These are phyloP conservation scores for Cerceris ruficornis DNA, from an alignment of 2,888 invertebrate species.

Conservation along the genomic window DNA sequence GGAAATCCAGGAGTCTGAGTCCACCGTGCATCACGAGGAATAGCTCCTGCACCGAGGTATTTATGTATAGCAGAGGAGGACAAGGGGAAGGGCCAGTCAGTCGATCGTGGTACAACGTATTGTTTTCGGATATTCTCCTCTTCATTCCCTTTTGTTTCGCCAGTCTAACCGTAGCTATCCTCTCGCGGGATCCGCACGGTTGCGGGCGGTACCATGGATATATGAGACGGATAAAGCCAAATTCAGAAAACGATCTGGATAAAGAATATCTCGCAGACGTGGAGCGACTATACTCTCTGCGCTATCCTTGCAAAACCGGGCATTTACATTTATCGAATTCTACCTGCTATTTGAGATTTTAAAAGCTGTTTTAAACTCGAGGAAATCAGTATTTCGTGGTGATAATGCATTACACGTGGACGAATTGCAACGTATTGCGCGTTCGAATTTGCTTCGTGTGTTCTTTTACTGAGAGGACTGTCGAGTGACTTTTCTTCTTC, in stretches of 20 bases:
- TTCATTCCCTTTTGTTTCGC: constrained; percentile 69
- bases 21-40: constrained; percentile 57
- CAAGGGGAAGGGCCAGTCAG: constrained; percentile 22
- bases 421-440: too few relatives aligned
- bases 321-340: constrained; percentile 56
- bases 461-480: too few relatives aligned
- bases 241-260: constrained; percentile 8
- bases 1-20: constrained; percentile 5
- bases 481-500: too few relatives aligned
- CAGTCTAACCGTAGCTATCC: constrained; percentile 53
- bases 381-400: constrained; percentile 31
- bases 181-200: constrained; percentile 25
- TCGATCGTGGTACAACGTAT: constrained; percentile 70
- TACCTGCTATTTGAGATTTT: constrained; percentile 39
- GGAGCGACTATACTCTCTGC: not conserved
- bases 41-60: constrained; percentile 56
- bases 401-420: constrained; percentile 33
- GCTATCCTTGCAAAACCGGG: not conserved
- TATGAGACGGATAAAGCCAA: constrained; percentile 42
- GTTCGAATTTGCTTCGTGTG: too few relatives aligned
- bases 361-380: constrained; percentile 54
- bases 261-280: not conserved
- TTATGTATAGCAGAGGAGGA: constrained; percentile 52
- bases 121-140: constrained; percentile 75
- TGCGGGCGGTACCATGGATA: constrained; percentile 33